A percentile compares a stretch with the other conserved stretches of the same genome.
Evolutionary conservation across 1,140 invertebrate species (phyloP).

Genomic region (Manduca sexta): DNA sequence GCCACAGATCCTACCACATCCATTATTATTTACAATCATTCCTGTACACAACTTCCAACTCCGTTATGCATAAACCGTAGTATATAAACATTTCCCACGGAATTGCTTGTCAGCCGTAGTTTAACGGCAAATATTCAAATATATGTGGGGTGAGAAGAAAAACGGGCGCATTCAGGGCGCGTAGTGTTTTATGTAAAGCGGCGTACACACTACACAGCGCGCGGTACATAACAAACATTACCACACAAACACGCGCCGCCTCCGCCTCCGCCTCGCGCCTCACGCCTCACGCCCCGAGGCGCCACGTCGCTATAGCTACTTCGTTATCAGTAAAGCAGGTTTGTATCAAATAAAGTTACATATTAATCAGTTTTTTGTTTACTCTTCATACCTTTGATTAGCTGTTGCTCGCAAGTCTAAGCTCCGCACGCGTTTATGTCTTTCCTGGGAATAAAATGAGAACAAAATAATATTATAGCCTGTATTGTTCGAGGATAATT

Average conservation of each 20-base stretch:
- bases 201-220: constrained; percentile 17
- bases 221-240: constrained; percentile 38
- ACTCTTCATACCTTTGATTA: no score
- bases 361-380: no score
- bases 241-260: constrained; percentile 37
- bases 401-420: no score
- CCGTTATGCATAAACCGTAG: neutral
- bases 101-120: neutral
- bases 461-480: no score
- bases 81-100: neutral
- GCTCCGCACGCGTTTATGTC: no score
- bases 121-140: neutral
- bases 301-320: neutral
- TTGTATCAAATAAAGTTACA: neutral
- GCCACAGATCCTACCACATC: no score
- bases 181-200: constrained; percentile 22
- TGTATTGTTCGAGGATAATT: no score
- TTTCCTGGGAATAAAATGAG: no score
- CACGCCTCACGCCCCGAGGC: constrained; percentile 17
- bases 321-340: neutral
- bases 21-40: no score
- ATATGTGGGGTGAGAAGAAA: neutral
- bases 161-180: constrained; percentile 5
- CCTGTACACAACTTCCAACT: no score
- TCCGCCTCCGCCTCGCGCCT: neutral